Base-by-base conservation (phyloP, 2,797 vertebrate species). In the Microctenopoma steveboyesi region DNA sequence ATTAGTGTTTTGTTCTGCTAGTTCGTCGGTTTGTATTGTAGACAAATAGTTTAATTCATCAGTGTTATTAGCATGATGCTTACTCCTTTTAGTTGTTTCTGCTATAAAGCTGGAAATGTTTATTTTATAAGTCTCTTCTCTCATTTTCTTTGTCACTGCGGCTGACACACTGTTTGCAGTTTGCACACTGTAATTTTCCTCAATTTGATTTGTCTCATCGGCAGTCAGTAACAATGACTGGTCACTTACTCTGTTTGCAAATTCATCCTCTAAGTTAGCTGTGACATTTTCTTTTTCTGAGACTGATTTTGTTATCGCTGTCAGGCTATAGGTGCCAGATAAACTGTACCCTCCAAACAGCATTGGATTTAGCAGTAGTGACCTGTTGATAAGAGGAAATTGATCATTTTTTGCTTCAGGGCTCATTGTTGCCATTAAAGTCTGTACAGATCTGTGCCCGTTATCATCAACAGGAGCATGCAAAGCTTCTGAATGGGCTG, bases 401-500 rank as follows among this genome's bases (percentile, higher is more conserved):
- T 79, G 81, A 85, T 83, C 5, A 22, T 30, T 72, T 67, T 68
- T 83, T 48, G 45, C 82, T 76, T 76, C 14, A 50, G 77, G 86
- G 69, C 79, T 82, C 66, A 71, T 69, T 73, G 77, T 77, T 77
- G 81, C 48, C 37, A 22, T 83, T 60, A 63, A 53, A 15, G 53
- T 60, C 57, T 61, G 55, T 43, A 45, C 65, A 72, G 81, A 74
- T 86, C 71, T 69, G 37, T 72, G 77, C 65, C 85, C 14, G 43
- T 87, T 90, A 88, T 76, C 70, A 51, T 87, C 78, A 86, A 75
- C 59, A 14, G 75, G 65, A 50, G 67, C 68, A 78, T 63, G 63
- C 50, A 61, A 64, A 80, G 76, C 54, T 68, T 86, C 45, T 58
- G 65, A 74, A 81, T 64, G 63, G 46, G 52, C 68, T 49, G 67